Evolutionary conservation across 2,888 invertebrate species (phyloP).

Genomic region (Leucophenga maculata): DNA sequence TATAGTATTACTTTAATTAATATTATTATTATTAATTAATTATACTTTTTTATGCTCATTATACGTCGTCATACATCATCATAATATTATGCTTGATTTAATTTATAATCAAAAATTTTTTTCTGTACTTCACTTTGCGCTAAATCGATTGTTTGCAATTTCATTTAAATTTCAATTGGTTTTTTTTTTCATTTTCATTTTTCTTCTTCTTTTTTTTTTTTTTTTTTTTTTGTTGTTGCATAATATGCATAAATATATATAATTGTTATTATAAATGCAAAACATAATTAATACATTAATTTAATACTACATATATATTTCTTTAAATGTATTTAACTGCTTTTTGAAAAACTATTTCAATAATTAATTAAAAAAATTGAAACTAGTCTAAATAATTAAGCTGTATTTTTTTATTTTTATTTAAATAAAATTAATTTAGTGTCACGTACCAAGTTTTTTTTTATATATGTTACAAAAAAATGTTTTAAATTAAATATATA

Average conservation of each 20-base stretch:
- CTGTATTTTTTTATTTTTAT: slow-evolving; percentile 16
- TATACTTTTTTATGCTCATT: slow-evolving; percentile 33
- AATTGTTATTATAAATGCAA: slow-evolving; percentile 2
- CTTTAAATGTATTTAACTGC: slow-evolving; percentile 18
- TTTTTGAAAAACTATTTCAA: slow-evolving; percentile 35
- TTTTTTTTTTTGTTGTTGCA: slow-evolving; percentile 15
- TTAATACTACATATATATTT: slow-evolving; percentile 31
- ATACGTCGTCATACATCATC: background rate
- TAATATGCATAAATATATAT: slow-evolving; percentile 24
- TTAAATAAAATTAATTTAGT: no score
- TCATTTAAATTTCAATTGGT: slow-evolving; percentile 40
- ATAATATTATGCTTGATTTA: background rate
- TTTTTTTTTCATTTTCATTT: background rate
- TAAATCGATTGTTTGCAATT: slow-evolving; percentile 57
- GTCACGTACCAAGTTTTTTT: no score
- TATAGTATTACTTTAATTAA: slow-evolving; percentile 33
- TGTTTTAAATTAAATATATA: slow-evolving; percentile 36
- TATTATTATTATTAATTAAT: slow-evolving; percentile 41
- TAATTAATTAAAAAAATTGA: slow-evolving; percentile 65
- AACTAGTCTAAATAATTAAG: slow-evolving; percentile 50
- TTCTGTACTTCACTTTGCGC: slow-evolving; percentile 32
- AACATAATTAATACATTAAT: slow-evolving; percentile 38
- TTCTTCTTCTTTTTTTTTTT: slow-evolving; percentile 18
- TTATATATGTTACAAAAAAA: slow-evolving; percentile 23
- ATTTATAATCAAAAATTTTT: background rate